Evolutionary conservation across 2,888 invertebrate species (phyloP).

Genomic region (Diaphora mendica): DNA sequence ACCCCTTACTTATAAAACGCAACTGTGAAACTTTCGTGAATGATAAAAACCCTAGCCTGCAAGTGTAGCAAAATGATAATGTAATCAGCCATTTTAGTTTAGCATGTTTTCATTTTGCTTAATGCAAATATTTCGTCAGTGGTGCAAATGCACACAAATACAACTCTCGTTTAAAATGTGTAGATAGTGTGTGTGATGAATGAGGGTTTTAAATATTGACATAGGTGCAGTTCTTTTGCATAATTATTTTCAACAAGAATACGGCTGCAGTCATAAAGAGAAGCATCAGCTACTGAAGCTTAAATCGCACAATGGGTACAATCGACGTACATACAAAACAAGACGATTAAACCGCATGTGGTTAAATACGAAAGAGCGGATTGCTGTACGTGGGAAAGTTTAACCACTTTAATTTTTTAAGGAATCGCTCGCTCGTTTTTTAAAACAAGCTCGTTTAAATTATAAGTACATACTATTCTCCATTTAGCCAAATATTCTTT

Average conservation of each 20-base stretch:
- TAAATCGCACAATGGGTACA: slow-evolving; percentile 34
- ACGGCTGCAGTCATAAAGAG: slow-evolving; percentile 17
- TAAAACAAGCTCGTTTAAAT: too few species aligned
- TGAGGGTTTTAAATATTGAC: background rate
- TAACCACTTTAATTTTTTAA: slow-evolving; percentile 66
- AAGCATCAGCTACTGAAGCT: slow-evolving; percentile 26
- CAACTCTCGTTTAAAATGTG: too few species aligned
- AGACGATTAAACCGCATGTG: slow-evolving; percentile 68
- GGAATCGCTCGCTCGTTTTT: too few species aligned
- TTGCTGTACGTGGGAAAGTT: slow-evolving; percentile 76
- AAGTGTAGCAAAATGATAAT: background rate
- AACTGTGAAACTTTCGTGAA: background rate
- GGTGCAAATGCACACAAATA: too few species aligned
- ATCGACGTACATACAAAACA: slow-evolving; percentile 44
- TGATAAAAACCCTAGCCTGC: background rate
- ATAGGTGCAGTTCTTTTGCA: background rate
- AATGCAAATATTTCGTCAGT: too few species aligned
- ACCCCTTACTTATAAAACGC: too few species aligned
- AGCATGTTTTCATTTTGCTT: background rate
- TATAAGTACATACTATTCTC: too few species aligned
- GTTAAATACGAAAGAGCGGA: slow-evolving; percentile 81
- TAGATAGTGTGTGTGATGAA: background rate
- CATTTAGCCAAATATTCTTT: too few species aligned
- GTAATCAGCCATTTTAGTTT: background rate
- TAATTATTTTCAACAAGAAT: background rate